These are phyloP conservation scores for Phymorhynchus buccinoides DNA, from an alignment of 1,140 invertebrate species.

Conservation along the genomic window DNA sequence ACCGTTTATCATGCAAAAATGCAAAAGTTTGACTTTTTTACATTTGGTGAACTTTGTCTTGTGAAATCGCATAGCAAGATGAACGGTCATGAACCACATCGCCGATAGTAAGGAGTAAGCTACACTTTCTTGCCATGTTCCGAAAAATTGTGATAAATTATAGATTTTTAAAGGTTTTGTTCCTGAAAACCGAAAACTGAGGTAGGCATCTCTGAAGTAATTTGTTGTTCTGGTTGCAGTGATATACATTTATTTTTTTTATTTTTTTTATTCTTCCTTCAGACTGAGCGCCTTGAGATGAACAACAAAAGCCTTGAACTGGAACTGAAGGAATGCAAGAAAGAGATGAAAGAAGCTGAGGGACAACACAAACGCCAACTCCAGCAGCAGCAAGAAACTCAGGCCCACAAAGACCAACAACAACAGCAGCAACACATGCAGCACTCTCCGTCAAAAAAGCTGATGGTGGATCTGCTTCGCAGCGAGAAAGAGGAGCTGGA, in stretches of 20 bases:
- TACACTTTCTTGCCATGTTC: too few relatives aligned
- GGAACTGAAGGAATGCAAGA: slow-evolving; percentile 11
- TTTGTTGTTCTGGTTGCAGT: neutral
- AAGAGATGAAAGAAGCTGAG: slow-evolving; percentile 5
- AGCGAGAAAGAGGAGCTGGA: slow-evolving; percentile 55
- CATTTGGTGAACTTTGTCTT: too few relatives aligned
- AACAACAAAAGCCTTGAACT: slow-evolving; percentile 32
- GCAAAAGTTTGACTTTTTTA: too few relatives aligned
- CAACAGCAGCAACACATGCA: neutral
- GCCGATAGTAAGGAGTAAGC: too few relatives aligned
- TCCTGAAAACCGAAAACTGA: too few relatives aligned
- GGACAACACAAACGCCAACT: neutral
- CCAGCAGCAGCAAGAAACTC: slow-evolving; percentile 6
- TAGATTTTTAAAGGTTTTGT: too few relatives aligned
- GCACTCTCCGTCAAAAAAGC: slow-evolving; percentile 17
- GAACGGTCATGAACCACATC: too few relatives aligned
- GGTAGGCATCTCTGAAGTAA: too few relatives aligned
- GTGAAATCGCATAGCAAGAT: too few relatives aligned
- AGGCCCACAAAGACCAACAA: neutral
- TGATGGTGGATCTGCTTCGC: slow-evolving; percentile 25
- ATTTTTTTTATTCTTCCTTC: neutral
- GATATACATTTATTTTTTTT: too few relatives aligned
- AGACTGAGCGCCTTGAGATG: slow-evolving; percentile 40
- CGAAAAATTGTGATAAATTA: too few relatives aligned
- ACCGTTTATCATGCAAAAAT: too few relatives aligned